These are phyloP conservation scores for Chloroclystis v-ata DNA, from an alignment of 2,888 invertebrate species.

Conservation along the genomic window DNA sequence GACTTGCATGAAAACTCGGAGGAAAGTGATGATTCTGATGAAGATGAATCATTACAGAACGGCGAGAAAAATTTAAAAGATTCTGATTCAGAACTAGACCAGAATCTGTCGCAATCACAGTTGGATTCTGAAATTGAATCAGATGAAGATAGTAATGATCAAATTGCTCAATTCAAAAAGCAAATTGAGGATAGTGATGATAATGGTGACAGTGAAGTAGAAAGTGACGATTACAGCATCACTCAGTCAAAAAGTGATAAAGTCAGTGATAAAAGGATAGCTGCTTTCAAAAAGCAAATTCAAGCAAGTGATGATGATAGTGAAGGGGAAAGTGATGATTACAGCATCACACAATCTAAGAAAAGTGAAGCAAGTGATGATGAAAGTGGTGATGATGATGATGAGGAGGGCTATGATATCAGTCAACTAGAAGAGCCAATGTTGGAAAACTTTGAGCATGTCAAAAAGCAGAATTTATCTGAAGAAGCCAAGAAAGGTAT, in stretches of 20 bases:
- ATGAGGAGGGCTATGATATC: slow-evolving; percentile 63
- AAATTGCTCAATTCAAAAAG: slow-evolving; percentile 10
- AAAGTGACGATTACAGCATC: slow-evolving; percentile 44
- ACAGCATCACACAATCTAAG: slow-evolving; percentile 44
- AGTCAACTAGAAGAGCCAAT: slow-evolving; percentile 66
- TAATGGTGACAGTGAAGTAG: slow-evolving; percentile 27
- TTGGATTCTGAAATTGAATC: slow-evolving; percentile 16
- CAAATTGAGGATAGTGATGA: slow-evolving; percentile 20
- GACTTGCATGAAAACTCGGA: slow-evolving; percentile 41
- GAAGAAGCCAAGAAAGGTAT: slow-evolving; percentile 81
- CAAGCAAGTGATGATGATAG: slow-evolving; percentile 33
- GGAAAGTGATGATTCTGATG: slow-evolving; percentile 32
- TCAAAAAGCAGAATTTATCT: slow-evolving; percentile 73
- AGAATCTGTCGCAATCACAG: slow-evolving; percentile 5
- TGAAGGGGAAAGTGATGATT: slow-evolving; percentile 46
- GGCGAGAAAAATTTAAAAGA: slow-evolving; percentile 12
- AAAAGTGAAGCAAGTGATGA: slow-evolving; percentile 34
- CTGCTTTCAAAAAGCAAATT: slow-evolving; percentile 38
- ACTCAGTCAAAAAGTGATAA: slow-evolving; percentile 29
- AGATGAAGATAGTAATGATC: slow-evolving; percentile 10
- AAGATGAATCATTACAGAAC: slow-evolving; percentile 17
- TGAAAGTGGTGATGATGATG: slow-evolving; percentile 33
- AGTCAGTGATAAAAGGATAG: slow-evolving; percentile 31
- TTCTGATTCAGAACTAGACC: slow-evolving; percentile 26
- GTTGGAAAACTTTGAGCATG: slow-evolving; percentile 77